phyloP scores from a whole-genome alignment of 2,113 vertebrate genomes.

The Bufo gargarizans region DNA sequence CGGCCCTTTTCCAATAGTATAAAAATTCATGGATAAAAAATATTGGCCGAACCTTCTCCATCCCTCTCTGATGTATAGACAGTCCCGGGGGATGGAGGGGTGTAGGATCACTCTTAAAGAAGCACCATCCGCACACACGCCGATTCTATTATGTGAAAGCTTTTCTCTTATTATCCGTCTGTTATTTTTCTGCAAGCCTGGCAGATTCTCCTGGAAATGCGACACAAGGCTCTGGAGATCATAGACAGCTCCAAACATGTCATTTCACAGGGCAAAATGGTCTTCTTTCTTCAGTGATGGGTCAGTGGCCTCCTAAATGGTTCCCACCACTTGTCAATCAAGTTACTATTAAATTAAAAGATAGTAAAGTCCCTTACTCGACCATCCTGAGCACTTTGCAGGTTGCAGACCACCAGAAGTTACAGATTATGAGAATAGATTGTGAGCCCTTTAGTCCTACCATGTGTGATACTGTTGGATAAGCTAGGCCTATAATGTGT shows the following conservation, averaged over 20 bases:
- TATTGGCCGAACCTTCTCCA: conserved; percentile 6
- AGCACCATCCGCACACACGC: background rate
- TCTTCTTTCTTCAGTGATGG: background rate
- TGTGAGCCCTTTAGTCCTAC: background rate
- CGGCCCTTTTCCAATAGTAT: conserved; percentile 41
- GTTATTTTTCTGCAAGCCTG: conserved; percentile 17
- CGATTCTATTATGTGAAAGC: background rate
- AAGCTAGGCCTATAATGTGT: background rate
- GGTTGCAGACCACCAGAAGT: background rate
- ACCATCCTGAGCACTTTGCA: background rate
- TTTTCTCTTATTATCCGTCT: background rate
- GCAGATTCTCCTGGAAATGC: conserved; percentile 4
- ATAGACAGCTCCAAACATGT: background rate
- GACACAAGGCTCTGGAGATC: background rate
- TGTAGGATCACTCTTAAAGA: background rate
- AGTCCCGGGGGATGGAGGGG: background rate
- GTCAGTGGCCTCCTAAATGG: background rate
- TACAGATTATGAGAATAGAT: background rate
- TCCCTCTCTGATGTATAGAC: background rate
- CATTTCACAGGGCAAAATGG: background rate
- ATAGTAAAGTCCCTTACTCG: background rate
- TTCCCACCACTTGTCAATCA: background rate
- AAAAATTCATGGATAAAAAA: conserved; percentile 30
- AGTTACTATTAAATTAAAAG: background rate
- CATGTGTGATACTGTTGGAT: background rate